Evolutionary conservation across 2,888 invertebrate species (phyloP).

Genomic region (Hypolimnas misippus): DNA sequence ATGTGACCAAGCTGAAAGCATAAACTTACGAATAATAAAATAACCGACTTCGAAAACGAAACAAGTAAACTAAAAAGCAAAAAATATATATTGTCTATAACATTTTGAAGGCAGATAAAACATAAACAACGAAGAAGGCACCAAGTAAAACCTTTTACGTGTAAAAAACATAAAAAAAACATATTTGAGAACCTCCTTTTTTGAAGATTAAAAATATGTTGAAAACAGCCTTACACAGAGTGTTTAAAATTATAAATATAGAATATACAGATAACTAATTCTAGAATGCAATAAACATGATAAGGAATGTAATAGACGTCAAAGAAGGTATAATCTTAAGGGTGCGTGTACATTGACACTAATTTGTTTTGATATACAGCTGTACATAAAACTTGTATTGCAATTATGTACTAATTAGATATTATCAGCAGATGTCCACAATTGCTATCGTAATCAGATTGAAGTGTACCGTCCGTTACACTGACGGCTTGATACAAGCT

Average conservation of each 20-base stretch:
- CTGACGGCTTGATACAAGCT: neutral
- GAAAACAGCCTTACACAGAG: no score
- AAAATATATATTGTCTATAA: no score
- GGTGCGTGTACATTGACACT: slow-evolving; percentile 20
- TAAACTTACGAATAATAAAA: no score
- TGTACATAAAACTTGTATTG: slow-evolving; percentile 28
- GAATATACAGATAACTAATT: slow-evolving; percentile 2
- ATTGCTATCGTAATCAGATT: slow-evolving; percentile 26
- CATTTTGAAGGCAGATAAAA: no score
- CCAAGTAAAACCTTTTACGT: no score
- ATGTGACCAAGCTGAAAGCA: no score
- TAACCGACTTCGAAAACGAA: no score
- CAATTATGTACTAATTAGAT: slow-evolving; percentile 34
- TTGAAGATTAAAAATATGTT: no score
- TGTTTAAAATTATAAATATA: neutral
- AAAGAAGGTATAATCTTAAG: slow-evolving; percentile 1
- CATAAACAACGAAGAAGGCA: no score
- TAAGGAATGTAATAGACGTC: slow-evolving; percentile 14
- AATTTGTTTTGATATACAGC: slow-evolving; percentile 34
- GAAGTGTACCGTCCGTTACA: slow-evolving; percentile 18
- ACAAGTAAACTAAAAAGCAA: no score
- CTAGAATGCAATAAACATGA: slow-evolving; percentile 2
- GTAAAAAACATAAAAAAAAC: no score
- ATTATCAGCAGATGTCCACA: slow-evolving; percentile 36
- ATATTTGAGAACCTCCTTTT: no score